Evolutionary conservation across 2,113 vertebrate species (phyloP).

Genomic region (Loxodonta africana): DNA sequence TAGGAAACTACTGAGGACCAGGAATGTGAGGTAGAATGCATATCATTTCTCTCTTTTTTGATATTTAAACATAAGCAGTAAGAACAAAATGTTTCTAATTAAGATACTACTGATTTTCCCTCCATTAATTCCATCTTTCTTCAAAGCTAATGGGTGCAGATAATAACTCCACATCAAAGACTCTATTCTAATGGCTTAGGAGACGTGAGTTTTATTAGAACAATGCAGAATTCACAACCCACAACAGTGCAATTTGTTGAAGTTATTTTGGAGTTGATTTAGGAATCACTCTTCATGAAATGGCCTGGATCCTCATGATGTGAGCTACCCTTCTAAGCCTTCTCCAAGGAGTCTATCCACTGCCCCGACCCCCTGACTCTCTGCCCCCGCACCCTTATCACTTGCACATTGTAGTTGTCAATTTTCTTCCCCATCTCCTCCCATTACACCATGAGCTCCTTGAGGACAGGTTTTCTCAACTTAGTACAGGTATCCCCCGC

Average conservation of each 20-base stretch:
- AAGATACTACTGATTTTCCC: slow-evolving; percentile 56
- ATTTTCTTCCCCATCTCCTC: slow-evolving; percentile 18
- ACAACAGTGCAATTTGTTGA: slow-evolving; percentile 61
- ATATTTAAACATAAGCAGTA: slow-evolving; percentile 65
- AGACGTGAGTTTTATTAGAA: slow-evolving; percentile 69
- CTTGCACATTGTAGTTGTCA: not conserved
- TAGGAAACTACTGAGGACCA: not conserved
- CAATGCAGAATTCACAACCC: slow-evolving; percentile 67
- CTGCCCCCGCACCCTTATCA: not conserved
- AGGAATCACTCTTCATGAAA: slow-evolving; percentile 39
- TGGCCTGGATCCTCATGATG: not conserved
- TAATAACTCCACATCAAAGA: slow-evolving; percentile 69
- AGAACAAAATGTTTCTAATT: slow-evolving; percentile 72
- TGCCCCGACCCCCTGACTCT: not conserved
- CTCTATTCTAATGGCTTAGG: slow-evolving; percentile 64
- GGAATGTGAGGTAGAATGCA: not conserved
- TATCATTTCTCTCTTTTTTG: not conserved
- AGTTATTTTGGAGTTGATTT: slow-evolving; percentile 72
- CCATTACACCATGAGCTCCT: not conserved
- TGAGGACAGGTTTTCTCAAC: slow-evolving; percentile 14
- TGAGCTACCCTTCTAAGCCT: not conserved
- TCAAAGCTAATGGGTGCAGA: slow-evolving; percentile 68
- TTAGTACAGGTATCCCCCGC: not conserved
- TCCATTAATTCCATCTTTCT: slow-evolving; percentile 72
- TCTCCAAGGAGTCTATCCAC: not conserved